Base-by-base conservation (phyloP, 2,888 invertebrate genomes). In the Dicyrtomina minuta region DNA sequence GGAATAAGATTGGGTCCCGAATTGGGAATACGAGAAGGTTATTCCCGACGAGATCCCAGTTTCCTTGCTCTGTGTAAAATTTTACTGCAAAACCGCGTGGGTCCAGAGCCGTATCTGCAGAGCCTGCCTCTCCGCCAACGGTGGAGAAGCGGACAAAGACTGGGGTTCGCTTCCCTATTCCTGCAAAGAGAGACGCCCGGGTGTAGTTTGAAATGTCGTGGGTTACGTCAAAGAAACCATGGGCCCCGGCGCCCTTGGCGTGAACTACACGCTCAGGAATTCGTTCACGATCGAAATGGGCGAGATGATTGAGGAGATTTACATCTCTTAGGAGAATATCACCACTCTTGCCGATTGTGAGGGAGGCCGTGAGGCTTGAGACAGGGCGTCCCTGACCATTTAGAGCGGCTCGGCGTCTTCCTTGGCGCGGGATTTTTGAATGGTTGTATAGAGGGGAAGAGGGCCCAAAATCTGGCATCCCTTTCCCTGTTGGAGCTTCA, bases 41-140 rank as follows among this genome's bases (percentile, higher is more conserved):
- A 82, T 91, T 91, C 15, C 96, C 96, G 33, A 94, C 94, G 75
- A 96, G 83, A 84, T 96, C 96, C 95, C 95, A 94, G 79, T 90
- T 89, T n/a, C 94, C 94, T 79, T 93, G 92, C 76, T 93, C 92
- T 1, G 93, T 92, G 82, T 96, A 96, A 81, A 96, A 93, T 81
- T 96, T 96, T 0, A 96, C 84, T 10, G 96, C 93, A 81, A 96
- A 96, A 41, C 96, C 76, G 22, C 72, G 61, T 1, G 75, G 64
- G 68, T 75, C 77, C 4, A 68, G 66, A 12, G 65, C 51, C 1
- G 75, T 74, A 39, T 75, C 75, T 0, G 75, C 51, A 15, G 53
- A 93, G 0, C 96, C 96, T 78, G 88, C 88, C 83, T 96, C 96
- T 10, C 95, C 95, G 62, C 90, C 91, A 0, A 92, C 92, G n/a